phyloP scores from a whole-genome alignment of 1,140 invertebrate genomes.

The Cecropterus lyciades region DNA sequence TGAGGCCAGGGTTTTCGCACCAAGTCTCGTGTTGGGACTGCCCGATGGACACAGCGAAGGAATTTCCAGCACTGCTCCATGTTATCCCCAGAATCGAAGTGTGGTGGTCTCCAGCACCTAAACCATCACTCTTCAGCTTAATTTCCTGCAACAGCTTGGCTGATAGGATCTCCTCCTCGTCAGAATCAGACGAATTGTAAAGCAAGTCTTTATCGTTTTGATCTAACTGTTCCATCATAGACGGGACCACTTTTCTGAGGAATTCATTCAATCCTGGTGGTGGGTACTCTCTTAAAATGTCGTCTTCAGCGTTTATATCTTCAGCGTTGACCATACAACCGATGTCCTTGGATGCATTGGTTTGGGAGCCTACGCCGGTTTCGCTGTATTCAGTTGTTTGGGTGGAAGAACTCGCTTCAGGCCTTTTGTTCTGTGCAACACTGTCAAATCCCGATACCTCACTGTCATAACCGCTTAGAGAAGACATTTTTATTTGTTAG shows the following conservation, averaged over 20 bases:
- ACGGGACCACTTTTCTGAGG: slow-evolving; percentile 61
- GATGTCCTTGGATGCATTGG: slow-evolving; percentile 48
- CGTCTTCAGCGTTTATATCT: slow-evolving; percentile 48
- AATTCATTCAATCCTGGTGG: slow-evolving; percentile 66
- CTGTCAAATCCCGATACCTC: slow-evolving; percentile 69
- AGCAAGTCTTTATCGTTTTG: slow-evolving; percentile 54
- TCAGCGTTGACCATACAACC: slow-evolving; percentile 52
- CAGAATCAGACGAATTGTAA: slow-evolving; percentile 68
- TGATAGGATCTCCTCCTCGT: slow-evolving; percentile 59
- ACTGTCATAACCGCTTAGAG: slow-evolving; percentile 69
- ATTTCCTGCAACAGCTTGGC: slow-evolving; percentile 65
- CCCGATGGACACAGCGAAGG: slow-evolving; percentile 64
- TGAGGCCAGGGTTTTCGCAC: slow-evolving; percentile 64
- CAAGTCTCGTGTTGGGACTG: slow-evolving; percentile 61
- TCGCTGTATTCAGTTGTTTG: slow-evolving; percentile 66
- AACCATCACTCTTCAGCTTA: slow-evolving; percentile 44
- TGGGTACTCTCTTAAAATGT: slow-evolving; percentile 54
- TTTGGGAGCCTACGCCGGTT: slow-evolving; percentile 52
- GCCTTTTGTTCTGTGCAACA: slow-evolving; percentile 37
- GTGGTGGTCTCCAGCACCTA: slow-evolving; percentile 59
- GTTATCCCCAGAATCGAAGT: slow-evolving; percentile 53
- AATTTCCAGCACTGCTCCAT: slow-evolving; percentile 70
- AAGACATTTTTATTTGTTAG: slow-evolving; percentile 53
- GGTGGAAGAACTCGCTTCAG: slow-evolving; percentile 46
- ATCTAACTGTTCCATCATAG: slow-evolving; percentile 67